Conservation (phyloP, 2,888 invertebrate genomes). For the Drosophila lutescens region DNA sequence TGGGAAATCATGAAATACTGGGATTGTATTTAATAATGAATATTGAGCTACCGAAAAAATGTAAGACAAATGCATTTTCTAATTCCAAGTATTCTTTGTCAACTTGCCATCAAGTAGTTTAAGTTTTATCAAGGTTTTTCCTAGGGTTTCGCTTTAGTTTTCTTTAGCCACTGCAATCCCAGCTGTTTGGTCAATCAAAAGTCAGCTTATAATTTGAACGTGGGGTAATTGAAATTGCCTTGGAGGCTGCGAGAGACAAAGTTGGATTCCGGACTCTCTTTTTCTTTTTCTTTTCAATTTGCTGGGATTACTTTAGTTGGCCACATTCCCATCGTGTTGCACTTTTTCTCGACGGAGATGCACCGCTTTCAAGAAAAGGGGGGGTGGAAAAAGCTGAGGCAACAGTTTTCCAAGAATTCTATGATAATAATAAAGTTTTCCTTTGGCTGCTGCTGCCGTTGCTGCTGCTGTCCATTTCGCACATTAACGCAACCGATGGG, state of each 20-base stretch:
- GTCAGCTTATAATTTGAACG: conserved; percentile 48
- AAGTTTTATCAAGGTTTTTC: not conserved
- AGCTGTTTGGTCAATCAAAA: conserved; percentile 52
- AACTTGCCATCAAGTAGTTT: too few relatives aligned
- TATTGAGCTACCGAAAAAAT: not conserved
- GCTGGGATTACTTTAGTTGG: conserved; percentile 33
- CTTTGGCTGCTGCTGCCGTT: conserved; percentile 5
- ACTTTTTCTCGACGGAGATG: not conserved
- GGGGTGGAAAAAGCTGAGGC: not conserved
- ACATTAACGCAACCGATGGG: conserved; percentile 50
- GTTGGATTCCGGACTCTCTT: conserved; percentile 3
- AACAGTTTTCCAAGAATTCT: conserved; percentile 42
- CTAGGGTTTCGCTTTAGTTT: not conserved
- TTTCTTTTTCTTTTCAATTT: conserved; percentile 7
- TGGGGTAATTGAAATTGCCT: conserved; percentile 27
- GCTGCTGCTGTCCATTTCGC: conserved; percentile 35
- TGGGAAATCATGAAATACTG: too few relatives aligned
- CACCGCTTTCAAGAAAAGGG: too few relatives aligned
- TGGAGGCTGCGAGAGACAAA: not conserved
- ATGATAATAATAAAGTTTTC: conserved; percentile 65
- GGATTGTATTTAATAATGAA: too few relatives aligned
- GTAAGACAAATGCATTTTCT: not conserved
- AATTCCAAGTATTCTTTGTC: too few relatives aligned
- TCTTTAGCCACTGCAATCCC: not conserved
- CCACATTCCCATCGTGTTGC: conserved; percentile 5